Evolutionary conservation across 2,113 vertebrate genomes (phyloP), one percentile per base, ranked within the genome.

Genomic region (Halcyon malimbica): DNA sequence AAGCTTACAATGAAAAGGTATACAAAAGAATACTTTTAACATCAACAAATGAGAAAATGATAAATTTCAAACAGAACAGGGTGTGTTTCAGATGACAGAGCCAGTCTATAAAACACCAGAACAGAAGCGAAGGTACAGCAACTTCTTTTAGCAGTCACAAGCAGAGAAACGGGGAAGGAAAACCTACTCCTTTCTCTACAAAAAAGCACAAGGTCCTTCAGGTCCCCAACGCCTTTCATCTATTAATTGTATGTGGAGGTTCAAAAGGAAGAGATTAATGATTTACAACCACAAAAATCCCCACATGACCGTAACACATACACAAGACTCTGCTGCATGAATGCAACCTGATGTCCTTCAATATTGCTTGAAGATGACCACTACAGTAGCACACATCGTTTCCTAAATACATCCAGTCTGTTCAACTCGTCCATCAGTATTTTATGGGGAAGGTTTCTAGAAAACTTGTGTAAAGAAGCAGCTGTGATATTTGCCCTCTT

Each of bases 311-410:
- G 4, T 5, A 92, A 35, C 0, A 35, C 0, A 9, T 1, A 11
- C 33, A 17, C 9, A 56, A 79, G 17, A 3, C 31, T 21, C 56
- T 26, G 33, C 42, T 69, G 18, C 39, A 60, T 7, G 28, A 63
- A 21, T 13, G 24, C 18, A 60, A 29, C 5, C 44, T 9, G 25
- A 31, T 25, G 24, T 28, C 37, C 70, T 68, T 26, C 87, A 39
- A 5, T 3, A 33, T 0, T 21, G 57, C 67, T 46, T 48, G 24
- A 53, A 29, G 94, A 24, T 41, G 51, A 17, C 57, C 41, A 7
- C 5, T 9, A 16, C 44, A 18, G 1, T 1, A 51, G 17, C 62
- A 14, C 24, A 14, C 0, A 0, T 11, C 50, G 70, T 31, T 18
- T 14, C 54, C 50, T 16, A 33, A 33, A 53, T 1, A 33, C 60